Conservation (phyloP, 2,113 vertebrate genomes). For the Holacanthus passer region DNA sequence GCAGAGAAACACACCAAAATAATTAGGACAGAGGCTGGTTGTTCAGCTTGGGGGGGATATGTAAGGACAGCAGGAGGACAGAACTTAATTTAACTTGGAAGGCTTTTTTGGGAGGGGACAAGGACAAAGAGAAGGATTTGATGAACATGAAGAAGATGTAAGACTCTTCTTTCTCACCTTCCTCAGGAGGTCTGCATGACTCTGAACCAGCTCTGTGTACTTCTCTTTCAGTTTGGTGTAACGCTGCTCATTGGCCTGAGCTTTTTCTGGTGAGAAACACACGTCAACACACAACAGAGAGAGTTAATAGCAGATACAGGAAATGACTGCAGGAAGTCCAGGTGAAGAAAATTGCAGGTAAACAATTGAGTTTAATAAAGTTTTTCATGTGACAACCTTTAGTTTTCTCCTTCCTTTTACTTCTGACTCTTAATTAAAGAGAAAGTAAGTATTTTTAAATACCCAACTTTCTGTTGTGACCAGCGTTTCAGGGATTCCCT, state of each 20-base stretch:
- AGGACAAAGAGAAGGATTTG: neutral
- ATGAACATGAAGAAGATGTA: neutral
- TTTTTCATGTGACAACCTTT: no score
- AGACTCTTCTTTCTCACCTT: slow-evolving; percentile 85
- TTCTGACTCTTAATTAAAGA: no score
- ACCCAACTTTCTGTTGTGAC: no score
- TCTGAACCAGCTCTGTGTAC: slow-evolving; percentile 96
- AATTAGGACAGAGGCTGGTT: neutral
- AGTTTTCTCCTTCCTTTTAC: no score
- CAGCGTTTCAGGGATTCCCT: no score
- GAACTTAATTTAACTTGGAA: neutral
- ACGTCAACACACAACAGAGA: neutral
- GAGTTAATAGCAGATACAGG: neutral
- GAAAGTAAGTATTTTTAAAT: no score
- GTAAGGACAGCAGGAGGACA: neutral
- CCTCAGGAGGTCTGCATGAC: slow-evolving; percentile 93
- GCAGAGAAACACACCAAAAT: slow-evolving; percentile 27
- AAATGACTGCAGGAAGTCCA: neutral
- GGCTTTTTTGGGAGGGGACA: neutral
- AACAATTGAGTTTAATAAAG: no score
- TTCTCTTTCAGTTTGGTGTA: slow-evolving; percentile 98
- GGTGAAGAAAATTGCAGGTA: neutral
- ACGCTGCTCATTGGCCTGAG: slow-evolving; percentile 95
- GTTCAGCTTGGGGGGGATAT: slow-evolving; percentile 5
- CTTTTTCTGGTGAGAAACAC: slow-evolving; percentile 85